These are phyloP conservation scores for Acanthaster planci DNA, from an alignment of 35 echinoderm and acorn worm genomes.

Conservation along the genomic window DNA sequence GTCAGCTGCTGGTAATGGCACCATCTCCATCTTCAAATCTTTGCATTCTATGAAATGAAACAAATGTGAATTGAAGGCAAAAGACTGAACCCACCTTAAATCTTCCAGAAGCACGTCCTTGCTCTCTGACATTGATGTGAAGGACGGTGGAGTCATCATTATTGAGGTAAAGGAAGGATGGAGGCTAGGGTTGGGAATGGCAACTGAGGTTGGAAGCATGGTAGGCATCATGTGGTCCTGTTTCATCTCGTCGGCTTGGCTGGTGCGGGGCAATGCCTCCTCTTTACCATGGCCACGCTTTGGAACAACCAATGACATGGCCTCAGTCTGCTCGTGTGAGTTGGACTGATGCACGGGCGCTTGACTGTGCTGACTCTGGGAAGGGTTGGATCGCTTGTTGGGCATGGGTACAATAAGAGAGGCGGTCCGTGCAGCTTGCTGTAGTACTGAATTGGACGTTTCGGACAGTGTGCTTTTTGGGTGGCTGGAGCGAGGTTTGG, in stretches of 20 bases:
- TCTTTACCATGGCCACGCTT: conserved; percentile 58
- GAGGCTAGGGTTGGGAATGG: conserved; percentile 96
- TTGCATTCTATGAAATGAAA: neutral
- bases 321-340: conserved; percentile 85
- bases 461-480: conserved; percentile 18
- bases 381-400: neutral
- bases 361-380: neutral
- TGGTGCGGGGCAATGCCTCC: conserved; percentile 16
- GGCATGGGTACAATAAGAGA: conserved; percentile 1
- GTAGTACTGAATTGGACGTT: conserved; percentile 56
- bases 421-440: neutral
- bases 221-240: conserved; percentile 55
- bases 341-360: neutral
- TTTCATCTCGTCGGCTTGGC: conserved; percentile 37
- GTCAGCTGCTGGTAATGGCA: too few species aligned
- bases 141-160: conserved; percentile 37
- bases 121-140: neutral
- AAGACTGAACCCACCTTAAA: conserved; percentile 51
- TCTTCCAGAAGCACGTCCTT: conserved; percentile 58
- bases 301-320: conserved; percentile 86
- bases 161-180: conserved; percentile 70
- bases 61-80: neutral
- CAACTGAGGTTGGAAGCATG: conserved; percentile 83
- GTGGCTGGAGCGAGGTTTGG: conserved; percentile 24
- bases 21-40: too few species aligned